Conservation (phyloP, 2,888 invertebrate species). For the Trichogramma dendrolimi region DNA sequence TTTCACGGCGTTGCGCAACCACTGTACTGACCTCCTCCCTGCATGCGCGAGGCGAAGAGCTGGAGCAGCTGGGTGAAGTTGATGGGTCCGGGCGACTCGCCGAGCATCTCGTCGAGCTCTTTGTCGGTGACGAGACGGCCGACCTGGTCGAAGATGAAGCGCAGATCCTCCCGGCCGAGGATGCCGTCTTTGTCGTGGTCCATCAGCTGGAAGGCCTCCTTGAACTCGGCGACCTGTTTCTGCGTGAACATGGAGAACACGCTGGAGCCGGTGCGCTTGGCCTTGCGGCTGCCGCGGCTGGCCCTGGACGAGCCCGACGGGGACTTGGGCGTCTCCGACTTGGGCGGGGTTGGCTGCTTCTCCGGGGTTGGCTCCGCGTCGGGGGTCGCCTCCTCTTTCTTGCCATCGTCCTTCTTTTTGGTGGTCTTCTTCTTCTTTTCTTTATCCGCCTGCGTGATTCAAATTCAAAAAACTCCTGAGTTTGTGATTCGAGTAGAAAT, state of each 20-base stretch:
- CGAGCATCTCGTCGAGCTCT: conserved; percentile 85
- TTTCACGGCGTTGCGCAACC: too few species aligned
- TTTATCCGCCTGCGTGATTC: conserved; percentile 73
- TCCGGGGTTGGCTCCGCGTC: conserved; percentile 64
- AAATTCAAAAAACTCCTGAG: too few species aligned
- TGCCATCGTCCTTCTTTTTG: conserved; percentile 54
- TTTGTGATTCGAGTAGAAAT: too few species aligned
- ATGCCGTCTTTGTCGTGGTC: conserved; percentile 93
- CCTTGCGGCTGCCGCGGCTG: conserved; percentile 76
- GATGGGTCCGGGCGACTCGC: conserved; percentile 85
- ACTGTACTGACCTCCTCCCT: conserved; percentile 65
- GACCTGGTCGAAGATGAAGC: conserved; percentile 87
- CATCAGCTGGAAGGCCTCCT: conserved; percentile 94
- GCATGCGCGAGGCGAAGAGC: conserved; percentile 88
- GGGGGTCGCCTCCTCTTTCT: conserved; percentile 74
- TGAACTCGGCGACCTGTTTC: conserved; percentile 94
- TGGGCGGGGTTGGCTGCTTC: conserved; percentile 53
- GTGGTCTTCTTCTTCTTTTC: conserved; percentile 78
- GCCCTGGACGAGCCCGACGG: conserved; percentile 62
- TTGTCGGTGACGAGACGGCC: conserved; percentile 86
- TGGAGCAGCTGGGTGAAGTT: conserved; percentile 93
- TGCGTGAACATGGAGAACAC: conserved; percentile 97
- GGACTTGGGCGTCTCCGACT: conserved; percentile 47
- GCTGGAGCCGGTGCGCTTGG: conserved; percentile 87
- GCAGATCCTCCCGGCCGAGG: conserved; percentile 83